Percentiles rank a stretch among this genome's conserved stretches.
Evolutionary conservation across 2,797 vertebrate species (phyloP).

Genomic region (Moxostoma hubbsi): DNA sequence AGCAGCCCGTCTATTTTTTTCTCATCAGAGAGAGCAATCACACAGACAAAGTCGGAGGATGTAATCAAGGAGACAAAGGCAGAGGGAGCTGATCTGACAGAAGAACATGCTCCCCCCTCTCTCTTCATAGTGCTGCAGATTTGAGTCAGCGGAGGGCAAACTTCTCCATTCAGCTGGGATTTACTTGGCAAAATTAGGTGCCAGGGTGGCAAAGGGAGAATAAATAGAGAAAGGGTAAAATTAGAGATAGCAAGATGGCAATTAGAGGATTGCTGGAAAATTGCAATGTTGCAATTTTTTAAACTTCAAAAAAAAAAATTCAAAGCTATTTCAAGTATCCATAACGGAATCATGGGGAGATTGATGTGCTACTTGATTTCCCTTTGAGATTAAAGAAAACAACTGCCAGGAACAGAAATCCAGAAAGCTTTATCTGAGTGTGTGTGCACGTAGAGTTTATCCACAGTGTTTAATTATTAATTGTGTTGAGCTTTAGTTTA

Average conservation of each 20-base stretch:
- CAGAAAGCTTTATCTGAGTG: not conserved
- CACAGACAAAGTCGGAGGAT: slow-evolving; percentile 54
- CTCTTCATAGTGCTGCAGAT: slow-evolving; percentile 45
- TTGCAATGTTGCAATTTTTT: not conserved
- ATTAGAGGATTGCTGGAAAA: not conserved
- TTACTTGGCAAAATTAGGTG: slow-evolving; percentile 58
- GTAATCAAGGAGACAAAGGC: slow-evolving; percentile 54
- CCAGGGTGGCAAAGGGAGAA: slow-evolving; percentile 49
- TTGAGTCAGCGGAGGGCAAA: slow-evolving; percentile 65
- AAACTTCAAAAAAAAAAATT: slow-evolving; percentile 16
- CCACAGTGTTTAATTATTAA: slow-evolving; percentile 25
- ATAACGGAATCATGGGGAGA: not conserved
- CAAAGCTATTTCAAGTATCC: slow-evolving; percentile 13
- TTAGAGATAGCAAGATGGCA: slow-evolving; percentile 5
- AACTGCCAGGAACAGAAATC: not conserved
- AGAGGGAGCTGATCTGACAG: slow-evolving; percentile 43
- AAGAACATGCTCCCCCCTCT: slow-evolving; percentile 29
- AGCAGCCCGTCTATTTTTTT: slow-evolving; percentile 54
- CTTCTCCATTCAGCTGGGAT: slow-evolving; percentile 40
- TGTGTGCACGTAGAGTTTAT: not conserved
- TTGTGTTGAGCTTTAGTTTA: not conserved
- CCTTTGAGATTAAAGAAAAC: slow-evolving; percentile 16
- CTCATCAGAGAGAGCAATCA: slow-evolving; percentile 65
- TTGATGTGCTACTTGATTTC: slow-evolving; percentile 13
- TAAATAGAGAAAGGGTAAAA: slow-evolving; percentile 17